Conservation (phyloP, 2,113 vertebrate genomes). For the Callorhinus ursinus region DNA sequence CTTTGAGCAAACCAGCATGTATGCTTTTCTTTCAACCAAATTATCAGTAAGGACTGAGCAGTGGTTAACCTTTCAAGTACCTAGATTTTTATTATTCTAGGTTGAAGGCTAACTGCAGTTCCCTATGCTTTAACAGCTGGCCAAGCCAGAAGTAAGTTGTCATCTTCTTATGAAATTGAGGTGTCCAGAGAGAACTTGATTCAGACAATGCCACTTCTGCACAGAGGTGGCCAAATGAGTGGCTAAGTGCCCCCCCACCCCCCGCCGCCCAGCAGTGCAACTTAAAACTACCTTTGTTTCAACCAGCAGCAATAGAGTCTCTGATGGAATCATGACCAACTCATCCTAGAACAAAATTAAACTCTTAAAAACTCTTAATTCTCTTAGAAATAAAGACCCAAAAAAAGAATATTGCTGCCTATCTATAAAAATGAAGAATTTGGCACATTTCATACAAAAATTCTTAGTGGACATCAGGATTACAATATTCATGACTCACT, state of each 20-base stretch:
- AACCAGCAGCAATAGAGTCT: background rate
- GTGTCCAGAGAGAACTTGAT: background rate
- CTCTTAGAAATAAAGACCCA: background rate
- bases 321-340: background rate
- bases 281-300: slow-evolving; percentile 12
- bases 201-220: background rate
- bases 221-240: background rate
- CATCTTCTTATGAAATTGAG: background rate
- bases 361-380: background rate
- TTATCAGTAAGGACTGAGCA: background rate
- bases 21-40: background rate
- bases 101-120: background rate
- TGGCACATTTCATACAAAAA: background rate
- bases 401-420: background rate
- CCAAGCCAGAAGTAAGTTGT: background rate
- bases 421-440: background rate
- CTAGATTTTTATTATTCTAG: background rate
- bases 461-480: background rate
- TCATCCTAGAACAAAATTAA: slow-evolving; percentile 12
- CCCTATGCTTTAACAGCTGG: background rate
- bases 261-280: background rate
- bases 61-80: background rate
- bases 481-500: background rate
- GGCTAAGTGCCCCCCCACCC: background rate
- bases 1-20: background rate